These are phyloP conservation scores for Salticus scenicus DNA, from an alignment of 2,888 invertebrate genomes.

Conservation along the genomic window DNA sequence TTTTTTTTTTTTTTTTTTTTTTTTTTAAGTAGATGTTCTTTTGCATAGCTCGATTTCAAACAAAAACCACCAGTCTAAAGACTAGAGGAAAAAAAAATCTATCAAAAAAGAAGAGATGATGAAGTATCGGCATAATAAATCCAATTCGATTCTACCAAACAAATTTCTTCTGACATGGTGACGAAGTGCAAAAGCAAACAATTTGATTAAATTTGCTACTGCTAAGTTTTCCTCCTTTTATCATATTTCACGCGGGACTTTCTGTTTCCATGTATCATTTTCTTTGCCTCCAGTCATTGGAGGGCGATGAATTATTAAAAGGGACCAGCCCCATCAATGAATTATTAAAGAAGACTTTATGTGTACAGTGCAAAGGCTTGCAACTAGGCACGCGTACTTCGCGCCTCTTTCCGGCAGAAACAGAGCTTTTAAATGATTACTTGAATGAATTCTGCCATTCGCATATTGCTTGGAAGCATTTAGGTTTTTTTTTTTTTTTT, in stretches of 20 bases:
- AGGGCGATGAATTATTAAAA: constrained; percentile 63
- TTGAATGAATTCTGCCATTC: neutral
- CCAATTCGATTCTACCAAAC: too few relatives aligned
- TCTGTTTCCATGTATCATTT: constrained; percentile 26
- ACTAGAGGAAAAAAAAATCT: too few relatives aligned
- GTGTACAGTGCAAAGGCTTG: neutral
- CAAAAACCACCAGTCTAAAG: too few relatives aligned
- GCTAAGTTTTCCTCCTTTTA: constrained; percentile 19
- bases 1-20: too few relatives aligned
- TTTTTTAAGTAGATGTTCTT: too few relatives aligned
- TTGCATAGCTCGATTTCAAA: too few relatives aligned
- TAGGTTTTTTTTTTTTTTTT: neutral
- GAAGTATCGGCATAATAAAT: too few relatives aligned
- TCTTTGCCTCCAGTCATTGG: constrained; percentile 2
- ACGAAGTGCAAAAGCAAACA: constrained; percentile 40
- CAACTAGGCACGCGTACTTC: neutral
- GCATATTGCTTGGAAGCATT: neutral
- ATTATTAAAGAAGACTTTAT: constrained; percentile 49
- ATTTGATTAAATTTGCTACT: constrained; percentile 40
- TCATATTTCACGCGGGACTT: constrained; percentile 54
- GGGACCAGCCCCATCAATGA: constrained; percentile 45
- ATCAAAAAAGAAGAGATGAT: too few relatives aligned
- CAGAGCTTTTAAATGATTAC: neutral
- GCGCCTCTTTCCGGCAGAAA: neutral
- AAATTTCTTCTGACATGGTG: neutral